A percentile compares a stretch with the other conserved stretches of the same genome.
Conservation (phyloP, 2,113 vertebrate species). For the Antechinus stuartii region DNA sequence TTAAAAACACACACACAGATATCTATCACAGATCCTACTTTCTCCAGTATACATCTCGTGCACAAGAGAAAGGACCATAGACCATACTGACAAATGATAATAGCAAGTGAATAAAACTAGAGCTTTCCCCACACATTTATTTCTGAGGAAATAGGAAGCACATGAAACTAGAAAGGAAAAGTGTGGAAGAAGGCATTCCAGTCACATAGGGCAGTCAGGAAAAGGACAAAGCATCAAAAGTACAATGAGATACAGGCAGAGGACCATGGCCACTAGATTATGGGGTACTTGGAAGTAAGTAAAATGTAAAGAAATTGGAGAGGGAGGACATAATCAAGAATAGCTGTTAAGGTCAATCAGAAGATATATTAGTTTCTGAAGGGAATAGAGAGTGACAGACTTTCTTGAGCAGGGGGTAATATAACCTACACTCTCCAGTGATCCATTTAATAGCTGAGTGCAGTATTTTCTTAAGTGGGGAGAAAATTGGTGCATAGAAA, state of each 20-base stretch:
- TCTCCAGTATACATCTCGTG: not conserved
- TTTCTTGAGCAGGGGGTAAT: not conserved
- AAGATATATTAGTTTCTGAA: not conserved
- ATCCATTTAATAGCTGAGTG: too few species aligned
- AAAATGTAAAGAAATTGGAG: not conserved
- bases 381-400: not conserved
- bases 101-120: not conserved
- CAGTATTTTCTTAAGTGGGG: not conserved
- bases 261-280: not conserved
- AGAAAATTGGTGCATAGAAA: not conserved
- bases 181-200: not conserved
- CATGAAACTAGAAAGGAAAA: not conserved
- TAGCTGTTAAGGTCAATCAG: not conserved
- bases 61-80: not conserved
- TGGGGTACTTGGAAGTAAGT: not conserved
- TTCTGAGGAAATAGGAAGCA: not conserved
- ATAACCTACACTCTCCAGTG: not conserved
- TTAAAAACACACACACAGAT: not conserved
- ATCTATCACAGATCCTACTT: not conserved
- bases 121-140: not conserved
- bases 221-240: too few species aligned
- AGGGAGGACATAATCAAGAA: not conserved
- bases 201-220: not conserved
- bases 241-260: too few species aligned
- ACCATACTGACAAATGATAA: rapidly evolving